phyloP scores from a whole-genome alignment of 2,113 vertebrate genomes.

The Sceloporus tristichus region DNA sequence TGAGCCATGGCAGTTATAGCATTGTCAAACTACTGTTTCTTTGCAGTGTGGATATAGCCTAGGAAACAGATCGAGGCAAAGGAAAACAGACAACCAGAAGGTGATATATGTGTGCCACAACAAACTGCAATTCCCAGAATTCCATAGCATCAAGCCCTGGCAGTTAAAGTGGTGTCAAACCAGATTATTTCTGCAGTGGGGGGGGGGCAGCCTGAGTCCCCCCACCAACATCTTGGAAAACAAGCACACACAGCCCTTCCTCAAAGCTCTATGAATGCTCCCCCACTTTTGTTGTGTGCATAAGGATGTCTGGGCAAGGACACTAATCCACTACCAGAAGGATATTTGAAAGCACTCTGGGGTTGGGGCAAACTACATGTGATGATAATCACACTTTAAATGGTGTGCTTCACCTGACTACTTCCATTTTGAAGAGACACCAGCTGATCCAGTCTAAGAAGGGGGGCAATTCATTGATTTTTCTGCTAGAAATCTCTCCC shows the following conservation, averaged over 20 bases:
- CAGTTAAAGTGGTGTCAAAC: too few species aligned
- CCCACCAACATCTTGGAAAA: neutral
- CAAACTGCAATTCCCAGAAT: neutral
- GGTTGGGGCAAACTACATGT: neutral
- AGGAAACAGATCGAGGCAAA: too few species aligned
- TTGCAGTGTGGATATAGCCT: too few species aligned
- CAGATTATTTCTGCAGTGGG: neutral
- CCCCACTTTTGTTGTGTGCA: neutral
- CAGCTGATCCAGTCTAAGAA: neutral
- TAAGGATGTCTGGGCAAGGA: neutral
- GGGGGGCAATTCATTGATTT: neutral
- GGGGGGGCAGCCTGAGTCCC: neutral
- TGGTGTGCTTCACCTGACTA: neutral
- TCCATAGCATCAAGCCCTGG: too few species aligned
- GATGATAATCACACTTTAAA: neutral
- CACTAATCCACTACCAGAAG: neutral
- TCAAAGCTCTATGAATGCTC: neutral
- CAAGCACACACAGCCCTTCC: neutral
- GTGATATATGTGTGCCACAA: too few species aligned
- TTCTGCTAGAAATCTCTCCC: neutral
- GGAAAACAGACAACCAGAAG: too few species aligned
- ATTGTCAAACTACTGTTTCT: too few species aligned
- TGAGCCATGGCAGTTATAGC: too few species aligned
- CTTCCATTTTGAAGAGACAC: neutral
- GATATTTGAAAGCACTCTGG: neutral